Evolutionary conservation across 2,113 vertebrate genomes (phyloP), one percentile per base, ranked within the genome.

Genomic region (Anser brachyrhynchus): DNA sequence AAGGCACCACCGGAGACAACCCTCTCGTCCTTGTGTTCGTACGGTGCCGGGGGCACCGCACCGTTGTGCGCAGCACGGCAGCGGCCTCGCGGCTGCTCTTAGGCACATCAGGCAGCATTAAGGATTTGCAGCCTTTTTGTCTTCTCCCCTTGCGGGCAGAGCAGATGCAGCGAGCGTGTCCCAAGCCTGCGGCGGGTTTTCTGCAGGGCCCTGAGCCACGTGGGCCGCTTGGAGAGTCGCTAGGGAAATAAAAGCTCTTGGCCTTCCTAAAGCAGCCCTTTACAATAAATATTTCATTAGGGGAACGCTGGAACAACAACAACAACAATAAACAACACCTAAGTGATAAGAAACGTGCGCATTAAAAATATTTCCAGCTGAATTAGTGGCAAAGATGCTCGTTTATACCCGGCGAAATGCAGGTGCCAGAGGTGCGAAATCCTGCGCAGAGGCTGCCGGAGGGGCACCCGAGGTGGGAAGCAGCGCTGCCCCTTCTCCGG

Each of bases 311-410:
- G 43, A 35, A 51, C 5, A 65, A 61, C 25, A 41, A 67, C 13
- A 6, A 35, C 19, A 64, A 39, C 39, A 39, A 39, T 9, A 39
- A 13, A 33, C 2, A 51, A 13, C 5, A n/a, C 3, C 11, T 3
- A 25, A 73, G 35, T 0, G 0, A 51, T 67, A 5, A 64, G 31
- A 57, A 84, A 57, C 1, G 2, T 4, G 21, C 0, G 0, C 13
- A 57, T 28, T 43, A 11, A 46, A 77, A 54, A 16, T 25, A 54
- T 33, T 66, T 22, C 2, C 46, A 20, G 22, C 20, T 28, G 10
- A 31, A 9, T 10, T 7, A 21, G 7, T 7, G 61, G 28, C 39
- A 13, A 13, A n/a, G 52, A 3, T 41, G 41, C 51, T 64, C 41
- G 28, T 41, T 59, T 19, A 17, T 8, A 23, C 9, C 81, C 2